These are phyloP conservation scores for Phasia obesa DNA, from an alignment of 2,888 invertebrate genomes.

Conservation along the genomic window DNA sequence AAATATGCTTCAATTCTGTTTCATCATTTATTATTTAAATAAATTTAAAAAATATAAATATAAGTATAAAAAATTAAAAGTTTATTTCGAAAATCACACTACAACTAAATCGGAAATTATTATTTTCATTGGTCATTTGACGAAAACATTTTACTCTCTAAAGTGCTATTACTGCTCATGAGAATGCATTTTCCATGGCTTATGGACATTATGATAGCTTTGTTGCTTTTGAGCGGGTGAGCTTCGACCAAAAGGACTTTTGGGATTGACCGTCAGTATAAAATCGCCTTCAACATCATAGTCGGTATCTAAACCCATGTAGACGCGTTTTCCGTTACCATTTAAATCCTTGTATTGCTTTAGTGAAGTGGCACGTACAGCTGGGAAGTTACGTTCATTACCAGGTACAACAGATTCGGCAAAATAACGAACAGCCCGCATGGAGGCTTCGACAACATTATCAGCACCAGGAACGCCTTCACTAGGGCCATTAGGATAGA, in stretches of 20 bases:
- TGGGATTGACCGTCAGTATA: constrained; percentile 79
- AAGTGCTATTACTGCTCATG: constrained; percentile 38
- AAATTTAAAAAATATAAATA: constrained; percentile 48
- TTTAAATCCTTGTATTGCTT: constrained; percentile 77
- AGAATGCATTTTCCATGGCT: constrained; percentile 42
- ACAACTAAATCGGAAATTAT: not conserved
- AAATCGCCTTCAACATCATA: constrained; percentile 78
- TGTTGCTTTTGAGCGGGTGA: constrained; percentile 76
- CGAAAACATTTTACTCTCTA: not conserved
- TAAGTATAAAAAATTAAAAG: not conserved
- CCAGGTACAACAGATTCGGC: constrained; percentile 81
- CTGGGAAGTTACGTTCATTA: constrained; percentile 80
- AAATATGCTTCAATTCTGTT: no score
- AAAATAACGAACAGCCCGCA: constrained; percentile 79
- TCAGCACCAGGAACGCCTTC: constrained; percentile 77
- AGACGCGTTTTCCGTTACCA: constrained; percentile 77
- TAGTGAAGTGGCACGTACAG: constrained; percentile 78
- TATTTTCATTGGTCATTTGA: not conserved
- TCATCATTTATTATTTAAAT: constrained; percentile 45
- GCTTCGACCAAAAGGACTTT: constrained; percentile 79
- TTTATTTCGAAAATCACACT: not conserved
- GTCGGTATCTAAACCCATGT: constrained; percentile 79
- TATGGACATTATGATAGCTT: constrained; percentile 75
- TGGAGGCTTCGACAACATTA: constrained; percentile 78
- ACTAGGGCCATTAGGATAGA: constrained; percentile 80